Percentiles rank a stretch among this genome's conserved stretches.
Conservation (phyloP, 2,797 vertebrate genomes). For the Rallus crepitans region DNA sequence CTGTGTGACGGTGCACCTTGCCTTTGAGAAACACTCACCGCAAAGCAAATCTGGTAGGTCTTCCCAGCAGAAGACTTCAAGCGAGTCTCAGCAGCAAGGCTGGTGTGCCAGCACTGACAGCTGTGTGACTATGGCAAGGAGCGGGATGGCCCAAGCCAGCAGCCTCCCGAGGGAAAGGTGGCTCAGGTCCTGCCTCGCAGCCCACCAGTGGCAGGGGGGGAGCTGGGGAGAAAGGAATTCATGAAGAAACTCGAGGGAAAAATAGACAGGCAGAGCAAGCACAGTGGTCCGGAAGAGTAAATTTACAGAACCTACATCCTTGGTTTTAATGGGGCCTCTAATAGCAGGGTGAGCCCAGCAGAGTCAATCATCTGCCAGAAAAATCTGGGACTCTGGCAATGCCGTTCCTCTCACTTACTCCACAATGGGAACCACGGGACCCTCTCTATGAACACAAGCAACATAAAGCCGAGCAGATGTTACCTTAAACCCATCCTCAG, state of each 20-base stretch:
- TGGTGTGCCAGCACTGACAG: background rate
- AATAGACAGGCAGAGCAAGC: background rate
- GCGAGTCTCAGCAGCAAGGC: fast-evolving
- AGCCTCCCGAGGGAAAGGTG: fast-evolving
- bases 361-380: background rate
- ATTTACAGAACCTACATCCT: background rate
- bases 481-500: slow-evolving; percentile 41
- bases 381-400: background rate
- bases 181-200: background rate
- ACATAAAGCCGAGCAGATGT: slow-evolving; percentile 16
- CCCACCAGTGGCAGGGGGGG: background rate
- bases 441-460: background rate
- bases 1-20: background rate
- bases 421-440: background rate
- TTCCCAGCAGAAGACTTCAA: background rate
- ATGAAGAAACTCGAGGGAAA: background rate
- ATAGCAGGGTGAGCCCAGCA: background rate
- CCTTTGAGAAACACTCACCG: background rate
- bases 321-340: slow-evolving; percentile 10
- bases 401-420: background rate
- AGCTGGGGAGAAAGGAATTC: background rate
- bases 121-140: fast-evolving
- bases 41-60: background rate
- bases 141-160: fast-evolving
- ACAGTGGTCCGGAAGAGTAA: background rate